Base-by-base conservation (phyloP, 2,113 vertebrate species). In the Aegithalos caudatus region DNA sequence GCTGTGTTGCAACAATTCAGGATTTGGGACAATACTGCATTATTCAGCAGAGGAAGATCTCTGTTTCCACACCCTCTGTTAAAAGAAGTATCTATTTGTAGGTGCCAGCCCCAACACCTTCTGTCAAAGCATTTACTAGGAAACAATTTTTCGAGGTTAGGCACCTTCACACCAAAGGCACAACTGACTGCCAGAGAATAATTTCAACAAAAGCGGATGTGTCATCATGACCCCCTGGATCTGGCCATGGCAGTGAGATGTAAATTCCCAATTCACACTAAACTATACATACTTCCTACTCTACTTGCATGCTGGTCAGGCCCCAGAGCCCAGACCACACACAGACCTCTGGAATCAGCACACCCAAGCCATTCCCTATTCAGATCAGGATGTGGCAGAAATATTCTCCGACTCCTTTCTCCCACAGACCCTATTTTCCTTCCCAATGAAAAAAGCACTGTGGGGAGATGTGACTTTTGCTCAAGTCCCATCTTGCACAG, bases 1-100 rank as follows among this genome's bases (percentile, higher is more conserved):
- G 37, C 37, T 83, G 45, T 53, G 58, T 40, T 37, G 8, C 73
- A 23, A 24, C 25, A 76, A 25, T 12, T 50, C 28, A 50, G 28
- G 14, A 6, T 15, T 90, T 80, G 19, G 10, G 53, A 7, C 11
- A 88, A 29, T 3, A 3, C 23, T 47, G 12, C 8, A 11, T 2
- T 62, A 31, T 0, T 0, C 28, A 66, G 31, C n/a, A 28, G 10
- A 69, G 24, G 7, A 37, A 60, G 66, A 8, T 6, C 2, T 38
- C n/a, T 61, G 2, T 23, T 65, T 82, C 40, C 24, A 33, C 12
- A 5, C 4, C 72, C 9, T 33, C 20, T 12, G 12, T 6, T 57
- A 28, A 70, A 83, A 28, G 2, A 69, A 66, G 22, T 22, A 2
- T n/a, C 6, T 31, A 4, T 3, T 13, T 8, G 12, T 2, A 31